A percentile compares a stretch with the other conserved stretches of the same genome.
Evolutionary conservation across 1,140 invertebrate species (phyloP).

Genomic region (Cataglyphis hispanica): DNA sequence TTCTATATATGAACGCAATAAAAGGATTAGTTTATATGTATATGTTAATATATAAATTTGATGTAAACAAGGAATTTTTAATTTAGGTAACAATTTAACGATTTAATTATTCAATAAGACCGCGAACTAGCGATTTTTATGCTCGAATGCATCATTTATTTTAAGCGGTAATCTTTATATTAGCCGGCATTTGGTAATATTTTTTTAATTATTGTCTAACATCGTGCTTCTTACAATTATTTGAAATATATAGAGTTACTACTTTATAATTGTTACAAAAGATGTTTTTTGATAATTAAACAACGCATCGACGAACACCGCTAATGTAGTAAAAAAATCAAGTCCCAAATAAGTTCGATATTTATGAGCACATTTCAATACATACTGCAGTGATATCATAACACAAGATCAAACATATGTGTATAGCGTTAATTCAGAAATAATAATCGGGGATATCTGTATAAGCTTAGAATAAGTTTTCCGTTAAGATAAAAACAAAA

Average conservation of each 20-base stretch:
- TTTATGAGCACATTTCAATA: slow-evolving; percentile 34
- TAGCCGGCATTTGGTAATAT: not conserved
- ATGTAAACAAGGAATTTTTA: not conserved
- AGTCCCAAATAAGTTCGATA: slow-evolving; percentile 44
- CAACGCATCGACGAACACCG: not conserved
- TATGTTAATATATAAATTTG: slow-evolving; percentile 1
- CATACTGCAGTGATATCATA: slow-evolving; percentile 29
- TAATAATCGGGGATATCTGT: slow-evolving; percentile 27
- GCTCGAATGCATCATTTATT: not conserved
- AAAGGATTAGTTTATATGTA: not conserved
- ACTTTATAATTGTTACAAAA: not conserved
- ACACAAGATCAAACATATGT: slow-evolving; percentile 49
- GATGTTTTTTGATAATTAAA: slow-evolving; percentile 36
- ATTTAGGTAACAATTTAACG: not conserved
- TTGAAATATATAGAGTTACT: not conserved
- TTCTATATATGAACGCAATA: not conserved
- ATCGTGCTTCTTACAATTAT: not conserved
- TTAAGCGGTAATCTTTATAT: slow-evolving; percentile 10
- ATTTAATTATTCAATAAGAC: not conserved
- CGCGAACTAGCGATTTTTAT: not conserved
- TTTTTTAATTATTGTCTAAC: slow-evolving; percentile 29
- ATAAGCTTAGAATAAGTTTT: slow-evolving; percentile 32
- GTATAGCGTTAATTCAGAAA: slow-evolving; percentile 69
- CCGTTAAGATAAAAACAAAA: slow-evolving; percentile 22
- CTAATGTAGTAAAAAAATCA: slow-evolving; percentile 26